Base-by-base conservation (phyloP, 2,888 invertebrate species). In the Dendrolimus houi region DNA sequence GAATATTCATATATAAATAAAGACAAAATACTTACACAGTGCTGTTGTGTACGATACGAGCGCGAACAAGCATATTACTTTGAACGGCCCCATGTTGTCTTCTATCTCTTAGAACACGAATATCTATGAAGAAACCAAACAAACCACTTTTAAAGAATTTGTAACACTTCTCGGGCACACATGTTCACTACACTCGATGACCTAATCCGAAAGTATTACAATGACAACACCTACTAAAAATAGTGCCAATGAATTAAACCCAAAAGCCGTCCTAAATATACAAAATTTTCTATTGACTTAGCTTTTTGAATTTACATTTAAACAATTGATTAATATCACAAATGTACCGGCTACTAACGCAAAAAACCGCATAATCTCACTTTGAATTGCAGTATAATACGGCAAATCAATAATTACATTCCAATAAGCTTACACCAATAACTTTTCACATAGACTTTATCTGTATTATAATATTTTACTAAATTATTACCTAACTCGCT, bases 141-240 rank as follows among this genome's bases (percentile, higher is more conserved):
- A 81, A 78, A 73, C 68, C 74, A 79, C 75, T 84, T 81, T 79
- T 66, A 70, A 74, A 70, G 79, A 69, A 75, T 71, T 72, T 62
- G 65, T 67, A 74, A 85, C 83, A 79, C 81, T 81, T 82, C 76
- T 75, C 80, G 82, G 81, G 83, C 79, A 88, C 88, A 87, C 87
- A 87, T 87, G 89, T 85, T 80, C 81, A 81, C 79, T 67, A 72
- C 85, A 83, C 81, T 81, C 74, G 88, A 89, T 90, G 89, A 90
- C 87, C 89, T 89, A 89, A 90, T 88, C 87, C 84, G 80, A 85
- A 76, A 70, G 13, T 60, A 70, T 75, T 76, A 81, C 81, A 86
- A 87, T 90, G 91, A 91, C 91, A 91, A 91, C 91, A 91, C 89
- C 92, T 81, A 92, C 91, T 85, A 90, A 92, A 88, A 93, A 93